Evolutionary conservation across 2,888 invertebrate genomes (phyloP).

Genomic region (Meghimatium bilineatum): DNA sequence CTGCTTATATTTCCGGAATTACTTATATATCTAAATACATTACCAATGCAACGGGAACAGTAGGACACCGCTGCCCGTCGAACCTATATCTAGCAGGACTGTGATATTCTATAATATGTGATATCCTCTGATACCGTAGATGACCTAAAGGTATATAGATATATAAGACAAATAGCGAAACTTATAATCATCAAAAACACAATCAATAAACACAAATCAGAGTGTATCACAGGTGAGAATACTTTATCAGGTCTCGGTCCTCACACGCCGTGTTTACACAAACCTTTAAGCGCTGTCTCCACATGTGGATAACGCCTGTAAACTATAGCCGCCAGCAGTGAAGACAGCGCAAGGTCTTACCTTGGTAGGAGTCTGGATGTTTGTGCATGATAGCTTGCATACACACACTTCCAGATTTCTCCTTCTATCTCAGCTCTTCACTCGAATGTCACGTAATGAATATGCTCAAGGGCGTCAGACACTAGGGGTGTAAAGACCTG

Average conservation of each 20-base stretch:
- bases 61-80: no score
- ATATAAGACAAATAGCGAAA: no score
- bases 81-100: no score
- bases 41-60: no score
- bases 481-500: neutral
- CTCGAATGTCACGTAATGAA: neutral
- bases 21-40: no score
- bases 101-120: no score
- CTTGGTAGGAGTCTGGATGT: neutral
- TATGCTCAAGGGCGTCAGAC: neutral
- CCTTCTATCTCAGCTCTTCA: neutral
- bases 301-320: constrained; percentile 6
- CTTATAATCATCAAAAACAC: no score
- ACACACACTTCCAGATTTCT: neutral
- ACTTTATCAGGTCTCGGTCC: neutral
- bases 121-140: no score
- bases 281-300: constrained; percentile 3
- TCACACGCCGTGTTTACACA: constrained; percentile 5
- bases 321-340: neutral
- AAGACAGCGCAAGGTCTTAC: neutral
- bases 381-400: neutral
- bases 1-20: no score
- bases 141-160: no score
- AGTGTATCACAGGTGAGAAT: neutral
- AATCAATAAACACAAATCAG: no score